Evolutionary conservation across 2,888 invertebrate genomes (phyloP).

Genomic region (Phengaris arion): DNA sequence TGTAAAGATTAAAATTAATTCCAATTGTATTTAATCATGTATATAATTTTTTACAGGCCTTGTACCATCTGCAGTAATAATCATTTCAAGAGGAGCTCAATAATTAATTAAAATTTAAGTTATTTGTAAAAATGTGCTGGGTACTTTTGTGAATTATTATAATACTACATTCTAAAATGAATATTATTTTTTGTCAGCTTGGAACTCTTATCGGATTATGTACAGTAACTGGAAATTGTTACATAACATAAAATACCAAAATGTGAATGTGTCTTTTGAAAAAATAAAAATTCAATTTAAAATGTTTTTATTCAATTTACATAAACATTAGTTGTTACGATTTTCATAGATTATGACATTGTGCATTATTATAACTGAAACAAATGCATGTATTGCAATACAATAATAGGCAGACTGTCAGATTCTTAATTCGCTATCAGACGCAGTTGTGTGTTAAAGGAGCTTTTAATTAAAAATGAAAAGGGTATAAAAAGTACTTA

Average conservation of each 20-base stretch:
- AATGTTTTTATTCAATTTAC: neutral
- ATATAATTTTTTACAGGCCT: conserved; percentile 79
- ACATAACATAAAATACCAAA: neutral
- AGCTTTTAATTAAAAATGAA: no score
- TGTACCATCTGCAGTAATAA: conserved; percentile 91
- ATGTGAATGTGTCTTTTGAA: neutral
- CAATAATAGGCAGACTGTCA: no score
- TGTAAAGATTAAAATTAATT: no score
- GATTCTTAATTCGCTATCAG: no score
- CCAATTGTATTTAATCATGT: no score
- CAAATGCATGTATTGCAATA: neutral
- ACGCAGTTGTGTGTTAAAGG: no score
- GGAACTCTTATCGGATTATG: neutral
- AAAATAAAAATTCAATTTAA: neutral
- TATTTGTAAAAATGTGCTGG: conserved; percentile 24
- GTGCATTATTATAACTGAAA: neutral
- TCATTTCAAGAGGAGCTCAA: conserved; percentile 81
- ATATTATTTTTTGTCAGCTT: conserved; percentile 3
- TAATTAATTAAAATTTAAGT: conserved; percentile 30
- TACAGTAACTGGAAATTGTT: neutral
- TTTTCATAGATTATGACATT: neutral
- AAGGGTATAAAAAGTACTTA: no score
- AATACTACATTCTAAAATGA: conserved; percentile 33
- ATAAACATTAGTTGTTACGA: neutral
- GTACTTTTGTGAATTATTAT: conserved; percentile 14